Evolutionary conservation across 2,888 invertebrate species (phyloP).

Genomic region (Agrilus cyanescens): DNA sequence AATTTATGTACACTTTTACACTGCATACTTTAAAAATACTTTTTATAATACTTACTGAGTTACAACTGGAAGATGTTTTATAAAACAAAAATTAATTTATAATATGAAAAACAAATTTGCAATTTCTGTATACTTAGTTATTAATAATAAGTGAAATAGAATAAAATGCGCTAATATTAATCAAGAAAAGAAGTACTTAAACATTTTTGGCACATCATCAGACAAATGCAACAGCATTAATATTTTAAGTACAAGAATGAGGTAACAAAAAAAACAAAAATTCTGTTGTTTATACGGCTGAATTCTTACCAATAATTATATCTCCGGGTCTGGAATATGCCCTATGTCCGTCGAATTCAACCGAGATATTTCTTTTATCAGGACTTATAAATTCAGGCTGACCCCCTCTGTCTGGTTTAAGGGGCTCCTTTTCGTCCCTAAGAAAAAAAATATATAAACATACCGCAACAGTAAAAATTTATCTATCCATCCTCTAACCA

Average conservation of each 20-base stretch:
- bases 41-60: too few relatives aligned
- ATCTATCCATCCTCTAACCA: background rate
- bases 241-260: background rate
- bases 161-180: too few relatives aligned
- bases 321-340: conserved; percentile 75
- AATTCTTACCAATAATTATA: conserved; percentile 71
- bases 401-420: conserved; percentile 48
- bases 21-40: too few relatives aligned
- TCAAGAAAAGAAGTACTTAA: too few relatives aligned
- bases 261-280: background rate
- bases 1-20: too few relatives aligned
- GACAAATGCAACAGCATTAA: background rate
- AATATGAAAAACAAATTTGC: too few relatives aligned
- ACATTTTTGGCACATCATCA: too few relatives aligned
- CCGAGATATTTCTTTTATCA: conserved; percentile 62
- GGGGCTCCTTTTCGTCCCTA: conserved; percentile 74
- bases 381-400: conserved; percentile 44
- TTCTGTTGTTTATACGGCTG: conserved; percentile 54
- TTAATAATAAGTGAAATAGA: too few relatives aligned
- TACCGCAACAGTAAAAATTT: background rate
- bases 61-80: too few relatives aligned
- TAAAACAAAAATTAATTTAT: too few relatives aligned
- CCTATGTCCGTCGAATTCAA: conserved; percentile 71
- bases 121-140: too few relatives aligned
- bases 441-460: conserved; percentile 14